Percentiles rank a stretch among this genome's conserved stretches.
These are phyloP conservation scores for Thyatira batis DNA, from an alignment of 2,888 invertebrate species.

Conservation along the genomic window DNA sequence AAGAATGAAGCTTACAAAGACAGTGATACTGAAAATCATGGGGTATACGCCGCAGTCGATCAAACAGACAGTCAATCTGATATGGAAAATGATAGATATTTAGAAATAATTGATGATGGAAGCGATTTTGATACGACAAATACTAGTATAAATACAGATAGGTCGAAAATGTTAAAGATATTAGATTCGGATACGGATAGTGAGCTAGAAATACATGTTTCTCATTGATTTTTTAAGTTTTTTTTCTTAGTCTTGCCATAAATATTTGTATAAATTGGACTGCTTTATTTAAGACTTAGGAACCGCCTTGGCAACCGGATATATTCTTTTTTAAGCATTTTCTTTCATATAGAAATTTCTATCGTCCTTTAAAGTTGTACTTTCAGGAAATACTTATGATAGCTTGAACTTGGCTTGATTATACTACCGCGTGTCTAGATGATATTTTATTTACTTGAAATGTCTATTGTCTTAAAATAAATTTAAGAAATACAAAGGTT, in stretches of 20 bases:
- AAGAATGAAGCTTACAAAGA: conserved; percentile 42
- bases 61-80: conserved; percentile 50
- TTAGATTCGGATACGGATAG: conserved; percentile 33
- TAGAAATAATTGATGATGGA: conserved; percentile 74
- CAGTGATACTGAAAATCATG: conserved; percentile 9
- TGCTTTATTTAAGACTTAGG: neutral
- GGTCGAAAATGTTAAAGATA: conserved; percentile 35
- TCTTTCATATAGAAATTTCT: neutral
- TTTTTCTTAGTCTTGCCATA: conserved; percentile 16
- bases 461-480: too few species aligned
- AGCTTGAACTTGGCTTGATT: too few species aligned
- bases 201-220: conserved; percentile 33
- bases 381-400: too few species aligned
- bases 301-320: neutral
- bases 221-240: conserved; percentile 28
- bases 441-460: neutral
- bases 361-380: neutral
- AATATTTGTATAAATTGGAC: conserved; percentile 3
- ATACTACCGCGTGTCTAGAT: neutral
- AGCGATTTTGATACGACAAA: conserved; percentile 50
- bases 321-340: neutral
- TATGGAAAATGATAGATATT: conserved; percentile 65
- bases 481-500: too few species aligned
- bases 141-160: conserved; percentile 20
- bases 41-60: conserved; percentile 11